Evolutionary conservation across 2,113 vertebrate species (phyloP).

Genomic region (Trichomycterus rosablanca): DNA sequence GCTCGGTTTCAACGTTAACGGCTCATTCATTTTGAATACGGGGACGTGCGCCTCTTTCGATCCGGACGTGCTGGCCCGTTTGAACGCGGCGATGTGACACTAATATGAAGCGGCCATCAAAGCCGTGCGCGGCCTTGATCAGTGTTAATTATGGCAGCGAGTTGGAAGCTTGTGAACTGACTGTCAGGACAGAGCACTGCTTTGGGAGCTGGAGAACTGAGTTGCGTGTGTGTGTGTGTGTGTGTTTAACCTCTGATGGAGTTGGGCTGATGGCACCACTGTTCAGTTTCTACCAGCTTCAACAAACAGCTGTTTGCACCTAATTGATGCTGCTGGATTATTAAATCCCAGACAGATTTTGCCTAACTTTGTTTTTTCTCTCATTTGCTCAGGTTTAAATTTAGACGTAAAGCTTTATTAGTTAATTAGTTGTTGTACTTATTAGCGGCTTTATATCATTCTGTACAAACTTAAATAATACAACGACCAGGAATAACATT

Average conservation of each 20-base stretch:
- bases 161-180: conserved; percentile 34
- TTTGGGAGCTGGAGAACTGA: conserved; percentile 9
- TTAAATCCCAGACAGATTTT: background rate
- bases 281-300: background rate
- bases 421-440: too few species aligned
- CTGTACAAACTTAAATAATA: too few species aligned
- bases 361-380: background rate
- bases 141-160: conserved; percentile 37
- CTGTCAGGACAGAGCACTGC: conserved; percentile 32
- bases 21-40: conserved; percentile 33
- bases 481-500: too few species aligned
- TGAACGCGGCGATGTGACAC: conserved; percentile 40
- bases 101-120: conserved; percentile 46
- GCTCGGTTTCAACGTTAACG: conserved; percentile 26
- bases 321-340: background rate
- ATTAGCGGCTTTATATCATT: too few species aligned
- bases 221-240: conserved; percentile 26
- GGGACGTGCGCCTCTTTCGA: conserved; percentile 1
- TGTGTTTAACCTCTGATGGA: conserved; percentile 34
- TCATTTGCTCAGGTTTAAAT: too few species aligned
- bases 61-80: conserved; percentile 14
- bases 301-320: background rate
- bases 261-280: background rate
- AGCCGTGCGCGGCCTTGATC: conserved; percentile 41
- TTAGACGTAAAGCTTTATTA: too few species aligned